phyloP scores from a whole-genome alignment of 2,888 invertebrate genomes.

The Drosophila greeni region DNA sequence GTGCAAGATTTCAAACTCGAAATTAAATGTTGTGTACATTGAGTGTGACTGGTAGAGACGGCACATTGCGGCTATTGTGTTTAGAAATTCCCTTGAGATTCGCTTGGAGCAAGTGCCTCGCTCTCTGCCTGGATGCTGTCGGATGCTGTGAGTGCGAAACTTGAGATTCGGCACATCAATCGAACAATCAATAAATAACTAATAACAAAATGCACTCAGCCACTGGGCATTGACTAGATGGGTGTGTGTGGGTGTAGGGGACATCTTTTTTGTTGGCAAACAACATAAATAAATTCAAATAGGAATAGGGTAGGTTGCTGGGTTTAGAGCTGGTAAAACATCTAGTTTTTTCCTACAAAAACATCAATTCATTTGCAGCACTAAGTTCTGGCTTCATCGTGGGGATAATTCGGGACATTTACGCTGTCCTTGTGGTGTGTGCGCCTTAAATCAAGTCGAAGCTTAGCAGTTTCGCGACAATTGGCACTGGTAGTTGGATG shows the following conservation, averaged over 20 bases:
- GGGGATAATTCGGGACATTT: constrained; percentile 7
- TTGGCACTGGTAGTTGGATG: constrained; percentile 49
- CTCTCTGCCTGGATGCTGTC: constrained; percentile 43
- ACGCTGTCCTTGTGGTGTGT: constrained; percentile 10
- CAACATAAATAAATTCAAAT: constrained; percentile 34
- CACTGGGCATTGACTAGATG: constrained; percentile 62
- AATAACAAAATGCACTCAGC: constrained; percentile 67
- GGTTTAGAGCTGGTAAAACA: not conserved
- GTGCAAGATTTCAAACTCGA: constrained; percentile 60
- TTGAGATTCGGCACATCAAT: constrained; percentile 64
- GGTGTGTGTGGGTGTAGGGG: constrained; percentile 23
- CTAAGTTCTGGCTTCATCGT: not conserved
- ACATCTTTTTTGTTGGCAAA: constrained; percentile 25
- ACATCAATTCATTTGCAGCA: not conserved
- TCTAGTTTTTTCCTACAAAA: not conserved
- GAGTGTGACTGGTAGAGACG: constrained; percentile 38
- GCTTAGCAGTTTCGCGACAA: constrained; percentile 30
- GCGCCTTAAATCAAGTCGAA: constrained; percentile 13
- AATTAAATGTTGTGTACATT: constrained; percentile 37
- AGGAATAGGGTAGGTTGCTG: constrained; percentile 11
- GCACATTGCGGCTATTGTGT: constrained; percentile 53
- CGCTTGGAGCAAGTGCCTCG: constrained; percentile 58
- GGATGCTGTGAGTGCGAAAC: constrained; percentile 53
- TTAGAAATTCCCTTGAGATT: constrained; percentile 63
- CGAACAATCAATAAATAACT: constrained; percentile 64